phyloP scores from a whole-genome alignment of 2,797 vertebrate species.

The Loris lydekkerianus region DNA sequence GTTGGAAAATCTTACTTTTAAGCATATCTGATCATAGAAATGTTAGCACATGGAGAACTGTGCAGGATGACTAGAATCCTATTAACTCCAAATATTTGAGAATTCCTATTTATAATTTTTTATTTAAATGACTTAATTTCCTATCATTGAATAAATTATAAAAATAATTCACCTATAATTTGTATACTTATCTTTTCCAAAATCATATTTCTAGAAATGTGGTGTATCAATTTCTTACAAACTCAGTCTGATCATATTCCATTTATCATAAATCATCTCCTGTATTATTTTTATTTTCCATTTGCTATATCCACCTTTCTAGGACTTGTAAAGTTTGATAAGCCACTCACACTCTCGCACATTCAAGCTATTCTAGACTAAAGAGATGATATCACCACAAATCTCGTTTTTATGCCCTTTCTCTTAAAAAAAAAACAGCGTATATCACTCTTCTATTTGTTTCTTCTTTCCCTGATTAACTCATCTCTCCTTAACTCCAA shows the following conservation, averaged over 20 bases:
- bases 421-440: neutral
- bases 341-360: neutral
- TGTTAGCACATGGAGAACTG: neutral
- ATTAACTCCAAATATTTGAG: neutral
- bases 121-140: slow-evolving; percentile 53
- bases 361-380: neutral
- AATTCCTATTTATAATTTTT: neutral
- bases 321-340: slow-evolving; percentile 2
- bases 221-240: neutral
- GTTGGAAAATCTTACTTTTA: neutral
- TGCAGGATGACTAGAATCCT: neutral
- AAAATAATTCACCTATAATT: neutral
- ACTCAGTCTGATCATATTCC: neutral
- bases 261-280: slow-evolving; percentile 4
- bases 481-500: neutral
- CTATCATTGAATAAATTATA: neutral
- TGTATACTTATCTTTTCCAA: slow-evolving; percentile 18
- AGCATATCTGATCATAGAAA: neutral
- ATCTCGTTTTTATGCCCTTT: neutral
- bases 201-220: slow-evolving; percentile 16
- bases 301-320: slow-evolving; percentile 1
- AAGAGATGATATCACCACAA: neutral
- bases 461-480: neutral
- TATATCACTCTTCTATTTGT: slow-evolving; percentile 4
- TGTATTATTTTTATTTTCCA: slow-evolving; percentile 5